These are phyloP conservation scores for Luperina nickerlii DNA, from an alignment of 2,888 invertebrate genomes.

Conservation along the genomic window DNA sequence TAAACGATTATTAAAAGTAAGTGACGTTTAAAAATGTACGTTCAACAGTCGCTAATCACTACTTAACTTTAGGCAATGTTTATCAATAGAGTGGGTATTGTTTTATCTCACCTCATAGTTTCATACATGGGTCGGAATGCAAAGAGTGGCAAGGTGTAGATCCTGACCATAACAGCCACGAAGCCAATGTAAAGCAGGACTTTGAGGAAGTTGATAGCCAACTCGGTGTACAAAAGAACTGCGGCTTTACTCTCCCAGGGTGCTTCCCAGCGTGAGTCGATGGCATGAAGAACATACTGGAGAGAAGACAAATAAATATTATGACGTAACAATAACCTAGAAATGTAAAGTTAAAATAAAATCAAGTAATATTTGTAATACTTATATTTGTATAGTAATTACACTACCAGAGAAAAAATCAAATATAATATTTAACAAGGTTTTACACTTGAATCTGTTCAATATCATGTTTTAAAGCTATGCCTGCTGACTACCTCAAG, in stretches of 20 bases:
- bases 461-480: background rate
- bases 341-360: background rate
- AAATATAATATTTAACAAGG: background rate
- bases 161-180: slow-evolving; percentile 98
- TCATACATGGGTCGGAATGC: slow-evolving; percentile 99
- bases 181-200: slow-evolving; percentile 97
- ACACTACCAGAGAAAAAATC: background rate
- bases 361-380: slow-evolving; percentile 2
- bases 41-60: too few relatives aligned
- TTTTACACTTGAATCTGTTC: background rate
- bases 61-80: too few relatives aligned
- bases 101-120: slow-evolving; percentile 94
- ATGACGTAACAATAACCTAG: slow-evolving; percentile 1
- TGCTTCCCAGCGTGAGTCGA: slow-evolving; percentile 97
- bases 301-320: slow-evolving; percentile 34
- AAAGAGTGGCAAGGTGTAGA: slow-evolving; percentile 99
- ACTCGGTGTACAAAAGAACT: slow-evolving; percentile 98
- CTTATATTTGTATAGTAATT: background rate
- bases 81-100: background rate
- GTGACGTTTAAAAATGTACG: too few relatives aligned
- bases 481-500: background rate
- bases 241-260: slow-evolving; percentile 99
- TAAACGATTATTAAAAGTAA: too few relatives aligned
- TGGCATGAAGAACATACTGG: slow-evolving; percentile 92
- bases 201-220: slow-evolving; percentile 96